These are phyloP conservation scores for Thymelicus acteon DNA, from an alignment of 2,888 invertebrate species.

Conservation along the genomic window DNA sequence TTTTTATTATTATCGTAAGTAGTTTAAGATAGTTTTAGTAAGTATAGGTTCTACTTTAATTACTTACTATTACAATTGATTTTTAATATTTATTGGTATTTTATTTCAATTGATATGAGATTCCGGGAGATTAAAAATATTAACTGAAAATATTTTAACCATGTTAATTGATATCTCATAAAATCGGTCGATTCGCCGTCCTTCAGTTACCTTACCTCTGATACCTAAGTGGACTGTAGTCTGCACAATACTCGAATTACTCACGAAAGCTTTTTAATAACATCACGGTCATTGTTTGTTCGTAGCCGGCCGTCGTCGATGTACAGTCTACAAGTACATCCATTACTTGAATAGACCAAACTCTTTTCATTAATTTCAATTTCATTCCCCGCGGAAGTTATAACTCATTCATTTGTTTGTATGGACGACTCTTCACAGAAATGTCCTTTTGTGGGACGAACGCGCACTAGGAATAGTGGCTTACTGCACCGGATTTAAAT, in stretches of 20 bases:
- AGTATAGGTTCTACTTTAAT: no score
- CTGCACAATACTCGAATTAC: neutral
- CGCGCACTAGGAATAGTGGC: constrained; percentile 28
- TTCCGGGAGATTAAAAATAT: no score
- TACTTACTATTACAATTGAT: no score
- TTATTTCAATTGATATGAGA: no score
- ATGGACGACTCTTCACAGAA: constrained; percentile 32
- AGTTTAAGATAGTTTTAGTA: no score
- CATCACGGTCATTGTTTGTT: constrained; percentile 9
- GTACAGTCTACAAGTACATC: neutral
- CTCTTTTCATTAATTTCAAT: constrained; percentile 42
- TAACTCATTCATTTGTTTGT: constrained; percentile 60
- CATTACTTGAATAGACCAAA: constrained; percentile 37
- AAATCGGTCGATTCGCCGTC: no score
- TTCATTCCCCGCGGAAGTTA: constrained; percentile 51
- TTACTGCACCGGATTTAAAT: constrained; percentile 16
- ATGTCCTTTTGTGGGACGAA: constrained; percentile 48
- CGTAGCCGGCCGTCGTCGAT: neutral
- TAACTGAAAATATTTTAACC: no score
- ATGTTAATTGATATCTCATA: no score
- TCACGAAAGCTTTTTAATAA: constrained; percentile 17
- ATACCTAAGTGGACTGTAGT: neutral
- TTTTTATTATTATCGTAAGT: no score
- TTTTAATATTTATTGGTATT: no score
- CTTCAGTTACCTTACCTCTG: no score